Base-by-base conservation (phyloP, 2,797 vertebrate species). In the Dipus sagitta region DNA sequence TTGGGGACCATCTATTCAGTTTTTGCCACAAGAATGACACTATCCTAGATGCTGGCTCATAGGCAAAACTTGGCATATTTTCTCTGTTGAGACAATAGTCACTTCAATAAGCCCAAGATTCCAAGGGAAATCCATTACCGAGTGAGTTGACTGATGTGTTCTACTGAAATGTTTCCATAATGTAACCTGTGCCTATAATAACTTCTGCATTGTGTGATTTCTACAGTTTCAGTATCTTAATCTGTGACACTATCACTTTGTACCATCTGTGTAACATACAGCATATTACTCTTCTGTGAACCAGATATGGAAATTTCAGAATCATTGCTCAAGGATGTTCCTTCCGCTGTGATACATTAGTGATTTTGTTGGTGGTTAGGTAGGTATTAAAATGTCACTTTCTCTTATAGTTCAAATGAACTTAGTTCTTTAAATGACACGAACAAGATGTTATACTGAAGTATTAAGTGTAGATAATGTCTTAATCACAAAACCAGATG, bases 391-490 rank as follows among this genome's bases (percentile, higher is more conserved):
- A 94, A 65, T 87, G n/a, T 10, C 34, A 81, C 60, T 91, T 85
- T 95, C 67, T 65, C 42, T 86, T 91, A 68, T 76, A 83, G 88
- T 9, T 79, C 91, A 94, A 18, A 78, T 78, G 94, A 91, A 84
- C 24, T 47, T 95, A 86, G 54, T 90, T 81, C 93, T 94, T 92
- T 2, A 95, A 93, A 86, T 77, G 34, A 88, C 30, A 88, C 88
- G 32, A 94, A 86, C n/a, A 93, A 76, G 38, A 82, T 79, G 67
- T 64, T 82, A 79, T 90, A 81, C 82, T 82, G 65, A 78, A 52
- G 30, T 74, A 62, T 78, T 92, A 86, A 92, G 72, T 67, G 2
- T 65, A 81, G 30, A 71, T 89, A 3, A 90, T 92, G 93, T 81
- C 62, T 95, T 30, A 79, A 86, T 58, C 75, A 17, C 64, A 62